phyloP scores from a whole-genome alignment of 2,113 vertebrate species.

The Amazona guildingii region DNA sequence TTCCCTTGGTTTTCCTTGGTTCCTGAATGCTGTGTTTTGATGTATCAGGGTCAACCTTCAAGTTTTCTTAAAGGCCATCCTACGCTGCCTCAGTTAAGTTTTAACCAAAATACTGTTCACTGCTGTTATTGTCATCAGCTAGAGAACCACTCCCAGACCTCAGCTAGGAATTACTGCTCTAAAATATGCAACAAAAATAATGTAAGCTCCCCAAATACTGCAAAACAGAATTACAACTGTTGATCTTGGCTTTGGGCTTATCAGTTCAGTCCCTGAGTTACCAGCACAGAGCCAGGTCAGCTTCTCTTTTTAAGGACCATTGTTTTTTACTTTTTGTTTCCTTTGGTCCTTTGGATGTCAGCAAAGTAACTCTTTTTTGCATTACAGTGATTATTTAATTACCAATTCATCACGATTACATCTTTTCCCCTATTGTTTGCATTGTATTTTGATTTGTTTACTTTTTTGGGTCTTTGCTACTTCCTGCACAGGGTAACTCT shows the following conservation, averaged over 20 bases:
- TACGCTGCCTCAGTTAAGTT: background rate
- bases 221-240: background rate
- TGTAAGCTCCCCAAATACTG: background rate
- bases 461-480: background rate
- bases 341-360: background rate
- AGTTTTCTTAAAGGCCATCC: background rate
- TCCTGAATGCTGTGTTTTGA: background rate
- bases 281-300: background rate
- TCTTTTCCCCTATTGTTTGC: background rate
- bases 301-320: background rate
- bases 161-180: background rate
- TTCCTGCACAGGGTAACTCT: background rate
- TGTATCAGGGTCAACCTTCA: background rate
- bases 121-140: background rate
- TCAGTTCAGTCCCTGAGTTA: background rate
- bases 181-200: background rate
- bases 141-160: background rate
- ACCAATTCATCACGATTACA: background rate
- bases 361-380: background rate
- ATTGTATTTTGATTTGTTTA: background rate
- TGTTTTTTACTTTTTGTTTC: background rate
- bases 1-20: background rate
- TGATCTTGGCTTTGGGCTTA: background rate
- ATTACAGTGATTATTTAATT: background rate
- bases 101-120: background rate